Evolutionary conservation across 2,888 invertebrate species (phyloP).

Genomic region (Tinea trinotella): DNA sequence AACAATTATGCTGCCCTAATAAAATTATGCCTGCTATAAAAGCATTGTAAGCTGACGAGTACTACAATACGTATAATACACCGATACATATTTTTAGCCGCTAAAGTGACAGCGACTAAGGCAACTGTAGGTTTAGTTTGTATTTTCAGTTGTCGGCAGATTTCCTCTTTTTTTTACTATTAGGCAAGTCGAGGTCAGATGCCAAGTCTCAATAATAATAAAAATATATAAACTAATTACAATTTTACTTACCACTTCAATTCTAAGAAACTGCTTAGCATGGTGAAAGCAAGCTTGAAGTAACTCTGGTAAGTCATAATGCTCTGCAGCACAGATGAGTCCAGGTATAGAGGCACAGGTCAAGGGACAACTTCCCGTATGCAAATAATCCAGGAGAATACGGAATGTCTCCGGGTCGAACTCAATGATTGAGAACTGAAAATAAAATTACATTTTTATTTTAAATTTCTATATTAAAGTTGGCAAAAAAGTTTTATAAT

Average conservation of each 20-base stretch:
- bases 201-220: too few relatives aligned
- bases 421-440: slow-evolving; percentile 93
- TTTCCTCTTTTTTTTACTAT: too few relatives aligned
- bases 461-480: neutral
- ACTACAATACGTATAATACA: too few relatives aligned
- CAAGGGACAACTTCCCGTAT: slow-evolving; percentile 92
- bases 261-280: slow-evolving; percentile 92
- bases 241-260: slow-evolving; percentile 89
- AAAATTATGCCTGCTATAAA: too few relatives aligned
- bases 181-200: too few relatives aligned
- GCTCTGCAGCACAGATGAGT: slow-evolving; percentile 93
- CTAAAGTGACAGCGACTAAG: too few relatives aligned
- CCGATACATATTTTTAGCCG: too few relatives aligned
- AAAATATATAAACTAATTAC: too few relatives aligned
- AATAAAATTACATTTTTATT: neutral
- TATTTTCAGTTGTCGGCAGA: too few relatives aligned
- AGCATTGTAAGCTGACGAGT: too few relatives aligned
- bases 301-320: slow-evolving; percentile 93
- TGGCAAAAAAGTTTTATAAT: neutral
- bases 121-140: too few relatives aligned
- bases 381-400: slow-evolving; percentile 90
- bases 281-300: slow-evolving; percentile 96
- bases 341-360: slow-evolving; percentile 95
- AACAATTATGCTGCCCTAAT: too few relatives aligned
- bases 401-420: slow-evolving; percentile 95